Percentiles rank a stretch among this genome's conserved stretches.
Evolutionary conservation across 2,888 invertebrate genomes (phyloP).

Genomic region (Xanthorhoe spadicearia): DNA sequence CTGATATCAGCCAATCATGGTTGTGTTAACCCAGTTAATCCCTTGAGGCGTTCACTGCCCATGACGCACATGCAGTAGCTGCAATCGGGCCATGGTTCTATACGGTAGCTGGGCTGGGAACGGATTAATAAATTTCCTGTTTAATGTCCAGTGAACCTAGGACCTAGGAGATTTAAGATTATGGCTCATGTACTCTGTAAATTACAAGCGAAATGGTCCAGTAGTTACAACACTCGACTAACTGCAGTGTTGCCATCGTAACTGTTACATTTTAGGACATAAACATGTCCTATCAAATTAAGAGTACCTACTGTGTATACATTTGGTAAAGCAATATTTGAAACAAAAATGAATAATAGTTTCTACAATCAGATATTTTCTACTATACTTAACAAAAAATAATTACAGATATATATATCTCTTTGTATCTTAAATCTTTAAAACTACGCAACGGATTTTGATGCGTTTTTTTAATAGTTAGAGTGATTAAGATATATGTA

Average conservation of each 20-base stretch:
- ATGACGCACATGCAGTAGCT: no score
- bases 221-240: constrained; percentile 3
- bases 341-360: background rate
- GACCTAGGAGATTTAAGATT: constrained; percentile 14
- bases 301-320: background rate
- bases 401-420: no score
- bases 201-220: constrained; percentile 17
- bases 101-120: no score
- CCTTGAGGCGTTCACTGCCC: no score
- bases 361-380: background rate
- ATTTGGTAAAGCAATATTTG: background rate
- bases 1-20: background rate
- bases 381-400: no score
- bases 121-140: background rate
- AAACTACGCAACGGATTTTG: no score
- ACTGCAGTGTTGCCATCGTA: constrained; percentile 9
- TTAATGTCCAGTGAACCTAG: constrained; percentile 3
- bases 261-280: constrained; percentile 10
- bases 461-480: no score
- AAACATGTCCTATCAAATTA: constrained; percentile 5
- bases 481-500: no score
- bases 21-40: background rate
- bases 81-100: no score
- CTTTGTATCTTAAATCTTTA: no score
- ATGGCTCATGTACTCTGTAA: constrained; percentile 25